A percentile compares a stretch with the other conserved stretches of the same genome.
Evolutionary conservation across 2,888 invertebrate species (phyloP).

Genomic region (Scaptomyza parva): DNA sequence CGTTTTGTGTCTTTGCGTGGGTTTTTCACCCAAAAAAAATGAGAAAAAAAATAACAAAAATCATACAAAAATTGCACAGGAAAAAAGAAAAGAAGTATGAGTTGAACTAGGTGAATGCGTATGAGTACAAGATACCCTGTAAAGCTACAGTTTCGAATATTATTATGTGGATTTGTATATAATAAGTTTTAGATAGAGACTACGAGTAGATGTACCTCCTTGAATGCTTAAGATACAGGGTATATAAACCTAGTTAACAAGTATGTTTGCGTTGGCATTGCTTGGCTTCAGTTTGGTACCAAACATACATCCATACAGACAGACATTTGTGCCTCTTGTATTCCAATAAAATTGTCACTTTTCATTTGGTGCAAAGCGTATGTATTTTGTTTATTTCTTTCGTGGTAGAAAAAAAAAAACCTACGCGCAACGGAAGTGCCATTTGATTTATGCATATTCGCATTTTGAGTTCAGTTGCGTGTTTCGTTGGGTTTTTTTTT

Average conservation of each 20-base stretch:
- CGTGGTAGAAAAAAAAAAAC: constrained; percentile 22
- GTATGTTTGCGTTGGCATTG: constrained; percentile 48
- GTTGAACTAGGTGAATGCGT: neutral
- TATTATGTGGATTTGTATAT: neutral
- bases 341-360: constrained; percentile 79
- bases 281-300: constrained; percentile 25
- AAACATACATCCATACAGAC: constrained; percentile 2
- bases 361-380: constrained; percentile 48
- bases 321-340: constrained; percentile 27
- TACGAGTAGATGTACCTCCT: neutral
- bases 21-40: constrained; percentile 27
- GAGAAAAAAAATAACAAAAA: neutral
- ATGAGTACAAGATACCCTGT: constrained; percentile 35
- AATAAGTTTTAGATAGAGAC: no score
- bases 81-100: constrained; percentile 15
- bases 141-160: neutral
- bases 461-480: constrained; percentile 58
- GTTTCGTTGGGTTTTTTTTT: constrained; percentile 3
- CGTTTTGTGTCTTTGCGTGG: constrained; percentile 37
- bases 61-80: constrained; percentile 42
- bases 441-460: constrained; percentile 75
- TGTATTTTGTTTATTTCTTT: constrained; percentile 19
- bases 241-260: constrained; percentile 40
- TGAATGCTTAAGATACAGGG: neutral
- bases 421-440: constrained; percentile 70